Evolutionary conservation across 2,888 invertebrate genomes (phyloP).

Genomic region (Oxycera nigricornis): DNA sequence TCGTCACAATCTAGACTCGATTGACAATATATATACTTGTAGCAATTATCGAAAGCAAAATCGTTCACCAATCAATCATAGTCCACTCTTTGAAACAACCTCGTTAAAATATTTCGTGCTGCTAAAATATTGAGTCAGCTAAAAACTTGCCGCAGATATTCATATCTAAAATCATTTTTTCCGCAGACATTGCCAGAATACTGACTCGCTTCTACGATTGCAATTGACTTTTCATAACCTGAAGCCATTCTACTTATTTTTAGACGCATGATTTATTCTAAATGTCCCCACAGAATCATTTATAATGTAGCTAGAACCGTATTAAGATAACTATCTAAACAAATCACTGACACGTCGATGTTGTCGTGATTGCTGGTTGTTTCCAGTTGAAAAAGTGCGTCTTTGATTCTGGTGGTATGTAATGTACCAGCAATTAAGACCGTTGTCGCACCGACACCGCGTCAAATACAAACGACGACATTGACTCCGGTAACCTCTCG

Average conservation of each 20-base stretch:
- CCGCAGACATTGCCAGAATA: neutral
- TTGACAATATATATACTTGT: no score
- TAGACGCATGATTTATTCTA: constrained; percentile 2
- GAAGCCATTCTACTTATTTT: constrained; percentile 11
- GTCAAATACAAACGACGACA: neutral
- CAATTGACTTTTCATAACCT: neutral
- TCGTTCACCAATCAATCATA: no score
- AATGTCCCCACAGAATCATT: neutral
- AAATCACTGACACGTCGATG: neutral
- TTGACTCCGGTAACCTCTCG: neutral
- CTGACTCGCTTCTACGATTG: neutral
- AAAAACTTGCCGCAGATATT: no score
- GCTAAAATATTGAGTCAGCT: no score
- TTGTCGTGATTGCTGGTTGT: neutral
- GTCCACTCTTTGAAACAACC: no score
- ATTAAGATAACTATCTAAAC: neutral
- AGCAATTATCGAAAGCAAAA: no score
- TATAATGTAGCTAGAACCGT: neutral
- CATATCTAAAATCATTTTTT: neutral
- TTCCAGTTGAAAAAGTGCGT: neutral
- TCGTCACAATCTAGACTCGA: no score
- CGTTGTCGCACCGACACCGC: neutral
- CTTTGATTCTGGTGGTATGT: neutral
- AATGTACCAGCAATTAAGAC: constrained; percentile 6
- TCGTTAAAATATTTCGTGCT: no score